Percentiles rank a stretch among this genome's conserved stretches.
phyloP scores from a whole-genome alignment of 2,113 vertebrate genomes.

The Amazona vittata region DNA sequence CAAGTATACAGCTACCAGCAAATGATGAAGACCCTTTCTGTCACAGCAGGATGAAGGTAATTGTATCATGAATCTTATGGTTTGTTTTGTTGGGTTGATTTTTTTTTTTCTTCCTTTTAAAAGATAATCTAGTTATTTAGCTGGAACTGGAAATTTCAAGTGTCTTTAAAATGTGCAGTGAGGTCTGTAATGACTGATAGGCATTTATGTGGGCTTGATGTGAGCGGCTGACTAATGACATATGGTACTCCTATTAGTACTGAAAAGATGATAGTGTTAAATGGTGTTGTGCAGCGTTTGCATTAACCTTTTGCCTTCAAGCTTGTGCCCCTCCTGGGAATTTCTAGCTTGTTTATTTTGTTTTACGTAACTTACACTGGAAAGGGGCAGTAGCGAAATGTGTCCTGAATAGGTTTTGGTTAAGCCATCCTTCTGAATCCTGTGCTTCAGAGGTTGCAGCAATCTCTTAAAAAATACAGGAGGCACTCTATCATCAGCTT shows the following conservation, averaged over 20 bases:
- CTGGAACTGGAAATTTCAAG: background rate
- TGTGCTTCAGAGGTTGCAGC: background rate
- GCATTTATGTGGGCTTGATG: background rate
- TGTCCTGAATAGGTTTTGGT: too few relatives aligned
- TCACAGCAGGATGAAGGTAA: background rate
- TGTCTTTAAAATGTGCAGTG: background rate
- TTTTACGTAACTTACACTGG: background rate
- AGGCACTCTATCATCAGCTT: background rate
- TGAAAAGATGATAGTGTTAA: background rate
- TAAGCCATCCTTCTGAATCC: background rate
- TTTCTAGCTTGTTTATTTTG: background rate
- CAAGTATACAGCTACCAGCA: fast-evolving
- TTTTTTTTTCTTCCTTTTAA: background rate
- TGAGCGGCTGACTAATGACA: background rate
- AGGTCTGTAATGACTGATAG: background rate
- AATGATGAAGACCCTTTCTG: background rate
- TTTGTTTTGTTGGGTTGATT: background rate
- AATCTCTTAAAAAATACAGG: background rate
- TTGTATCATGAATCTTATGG: background rate
- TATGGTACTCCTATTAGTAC: fast-evolving
- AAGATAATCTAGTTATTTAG: background rate
- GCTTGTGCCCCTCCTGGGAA: background rate
- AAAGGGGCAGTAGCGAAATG: background rate
- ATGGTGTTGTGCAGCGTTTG: background rate
- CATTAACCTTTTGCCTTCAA: background rate